Conservation (phyloP, 2,797 vertebrate species). For the Epinephelus coioides region DNA sequence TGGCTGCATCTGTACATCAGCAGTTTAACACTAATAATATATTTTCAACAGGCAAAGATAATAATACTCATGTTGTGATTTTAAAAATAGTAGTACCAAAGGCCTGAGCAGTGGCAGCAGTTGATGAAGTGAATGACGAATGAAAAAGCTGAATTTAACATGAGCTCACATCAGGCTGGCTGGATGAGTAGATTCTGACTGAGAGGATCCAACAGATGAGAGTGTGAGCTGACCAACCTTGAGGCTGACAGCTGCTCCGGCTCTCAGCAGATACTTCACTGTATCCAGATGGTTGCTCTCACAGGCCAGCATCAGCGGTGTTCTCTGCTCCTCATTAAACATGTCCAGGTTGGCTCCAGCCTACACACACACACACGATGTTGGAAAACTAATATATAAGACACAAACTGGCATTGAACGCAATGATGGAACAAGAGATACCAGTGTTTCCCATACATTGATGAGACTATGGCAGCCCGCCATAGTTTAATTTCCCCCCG, state of each 20-base stretch:
- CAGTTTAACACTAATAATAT: too few species aligned
- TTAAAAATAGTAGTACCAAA: neutral
- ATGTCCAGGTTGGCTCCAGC: slow-evolving; percentile 96
- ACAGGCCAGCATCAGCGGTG: slow-evolving; percentile 94
- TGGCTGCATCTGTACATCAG: too few species aligned
- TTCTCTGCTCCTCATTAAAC: slow-evolving; percentile 94
- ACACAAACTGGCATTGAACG: too few species aligned
- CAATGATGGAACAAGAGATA: too few species aligned
- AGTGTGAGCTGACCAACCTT: slow-evolving; percentile 85
- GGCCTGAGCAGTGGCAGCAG: neutral
- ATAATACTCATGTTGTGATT: neutral
- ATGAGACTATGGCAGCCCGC: too few species aligned
- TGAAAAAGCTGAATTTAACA: slow-evolving; percentile 7
- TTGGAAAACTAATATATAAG: too few species aligned
- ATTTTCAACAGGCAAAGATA: neutral
- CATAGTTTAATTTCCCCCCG: too few species aligned
- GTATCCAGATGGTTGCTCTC: slow-evolving; percentile 96
- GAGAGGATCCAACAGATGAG: neutral
- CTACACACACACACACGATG: slow-evolving; percentile 71
- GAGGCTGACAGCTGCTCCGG: slow-evolving; percentile 91
- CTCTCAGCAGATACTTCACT: slow-evolving; percentile 95
- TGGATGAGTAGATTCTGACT: neutral
- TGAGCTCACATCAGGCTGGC: neutral
- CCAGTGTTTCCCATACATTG: too few species aligned
- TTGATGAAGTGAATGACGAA: slow-evolving; percentile 6